phyloP scores from a whole-genome alignment of 2,113 vertebrate species.

The Phoxinus phoxinus region DNA sequence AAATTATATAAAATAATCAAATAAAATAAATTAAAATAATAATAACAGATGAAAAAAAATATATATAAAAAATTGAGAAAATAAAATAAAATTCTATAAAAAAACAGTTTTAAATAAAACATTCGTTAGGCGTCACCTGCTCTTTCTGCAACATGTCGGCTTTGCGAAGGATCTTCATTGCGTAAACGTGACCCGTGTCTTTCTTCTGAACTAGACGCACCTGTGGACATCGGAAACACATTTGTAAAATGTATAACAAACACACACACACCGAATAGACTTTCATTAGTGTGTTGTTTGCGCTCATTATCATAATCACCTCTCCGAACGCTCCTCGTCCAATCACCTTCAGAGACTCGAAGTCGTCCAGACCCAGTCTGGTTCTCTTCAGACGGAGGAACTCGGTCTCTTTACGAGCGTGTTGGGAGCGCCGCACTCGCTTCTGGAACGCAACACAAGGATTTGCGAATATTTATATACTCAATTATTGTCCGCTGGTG shows the following conservation, averaged over 20 bases:
- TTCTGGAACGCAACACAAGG: conserved; percentile 47
- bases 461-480: background rate
- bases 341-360: conserved; percentile 63
- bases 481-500: background rate
- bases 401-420: conserved; percentile 62
- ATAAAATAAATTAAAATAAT: too few relatives aligned
- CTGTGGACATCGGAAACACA: conserved; percentile 64
- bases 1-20: background rate
- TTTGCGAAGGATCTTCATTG: conserved; percentile 90
- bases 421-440: conserved; percentile 56
- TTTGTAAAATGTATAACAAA: background rate
- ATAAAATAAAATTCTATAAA: background rate
- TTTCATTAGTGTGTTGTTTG: background rate
- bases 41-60: background rate
- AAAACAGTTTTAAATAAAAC: background rate
- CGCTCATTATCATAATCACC: conserved; percentile 47
- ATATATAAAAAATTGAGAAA: background rate
- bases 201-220: conserved; percentile 91
- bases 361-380: conserved; percentile 60
- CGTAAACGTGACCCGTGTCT: conserved; percentile 88
- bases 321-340: conserved; percentile 64
- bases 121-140: conserved; percentile 75
- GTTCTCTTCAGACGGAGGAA: conserved; percentile 62
- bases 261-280: background rate
- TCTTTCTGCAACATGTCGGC: conserved; percentile 91